phyloP scores from a whole-genome alignment of 2,888 invertebrate species.

The Oscheius sp. region DNA sequence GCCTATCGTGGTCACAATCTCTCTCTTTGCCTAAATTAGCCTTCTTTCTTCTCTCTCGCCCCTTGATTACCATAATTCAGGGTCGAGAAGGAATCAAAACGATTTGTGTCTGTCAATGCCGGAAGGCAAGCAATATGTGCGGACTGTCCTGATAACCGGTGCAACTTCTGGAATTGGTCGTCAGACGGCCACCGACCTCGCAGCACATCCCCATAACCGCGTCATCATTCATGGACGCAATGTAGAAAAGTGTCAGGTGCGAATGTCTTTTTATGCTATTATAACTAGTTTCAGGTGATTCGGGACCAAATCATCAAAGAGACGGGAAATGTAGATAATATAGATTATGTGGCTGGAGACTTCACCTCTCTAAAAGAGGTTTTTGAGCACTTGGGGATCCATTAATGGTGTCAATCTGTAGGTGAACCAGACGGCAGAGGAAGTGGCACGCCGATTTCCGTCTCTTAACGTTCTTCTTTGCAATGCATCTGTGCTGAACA shows the following conservation, averaged over 20 bases:
- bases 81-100: neutral
- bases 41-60: no score
- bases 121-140: slow-evolving; percentile 35
- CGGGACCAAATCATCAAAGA: slow-evolving; percentile 54
- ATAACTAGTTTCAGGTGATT: slow-evolving; percentile 43
- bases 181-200: slow-evolving; percentile 58
- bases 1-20: no score
- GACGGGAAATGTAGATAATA: slow-evolving; percentile 52
- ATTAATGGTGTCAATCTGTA: slow-evolving; percentile 40
- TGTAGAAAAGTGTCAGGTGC: slow-evolving; percentile 61
- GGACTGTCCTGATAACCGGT: slow-evolving; percentile 70
- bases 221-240: slow-evolving; percentile 70
- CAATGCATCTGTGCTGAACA: slow-evolving; percentile 68
- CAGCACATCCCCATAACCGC: slow-evolving; percentile 65
- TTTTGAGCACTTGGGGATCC: neutral
- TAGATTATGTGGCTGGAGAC: slow-evolving; percentile 67
- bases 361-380: slow-evolving; percentile 65
- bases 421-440: slow-evolving; percentile 67
- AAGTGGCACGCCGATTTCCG: slow-evolving; percentile 66
- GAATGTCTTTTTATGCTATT: neutral
- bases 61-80: neutral
- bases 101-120: slow-evolving; percentile 23
- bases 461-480: slow-evolving; percentile 66
- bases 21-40: neutral
- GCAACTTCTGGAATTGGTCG: slow-evolving; percentile 70